These are phyloP conservation scores for Metalampra italica DNA, from an alignment of 2,888 invertebrate species.

Conservation along the genomic window DNA sequence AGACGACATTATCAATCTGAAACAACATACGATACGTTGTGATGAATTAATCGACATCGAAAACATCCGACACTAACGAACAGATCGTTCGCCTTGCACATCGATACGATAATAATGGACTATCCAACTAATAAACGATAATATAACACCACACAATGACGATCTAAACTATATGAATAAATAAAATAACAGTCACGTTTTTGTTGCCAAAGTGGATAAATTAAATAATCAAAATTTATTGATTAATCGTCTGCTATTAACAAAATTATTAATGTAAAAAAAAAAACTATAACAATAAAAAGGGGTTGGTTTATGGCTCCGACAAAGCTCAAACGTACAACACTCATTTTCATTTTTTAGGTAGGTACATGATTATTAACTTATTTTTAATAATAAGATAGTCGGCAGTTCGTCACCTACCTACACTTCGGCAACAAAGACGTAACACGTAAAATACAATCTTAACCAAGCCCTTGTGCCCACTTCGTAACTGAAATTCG, in stretches of 20 bases:
- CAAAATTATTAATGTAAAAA: no score
- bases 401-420: no score
- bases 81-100: conserved; percentile 25
- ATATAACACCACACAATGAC: background rate
- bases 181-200: background rate
- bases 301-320: no score
- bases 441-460: background rate
- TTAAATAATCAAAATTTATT: no score
- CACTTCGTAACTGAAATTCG: no score
- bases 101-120: conserved; percentile 7
- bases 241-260: no score
- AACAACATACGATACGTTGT: no score
- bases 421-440: background rate
- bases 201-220: background rate
- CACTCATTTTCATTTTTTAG: no score
- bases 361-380: no score
- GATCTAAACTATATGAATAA: background rate
- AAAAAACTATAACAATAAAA: background rate
- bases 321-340: no score
- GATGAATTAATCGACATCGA: conserved; percentile 16
- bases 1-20: no score
- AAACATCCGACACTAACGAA: conserved; percentile 12
- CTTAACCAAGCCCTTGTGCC: background rate
- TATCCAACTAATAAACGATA: background rate
- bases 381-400: no score